A percentile compares a stretch with the other conserved stretches of the same genome.
phyloP scores from a whole-genome alignment of 1,140 invertebrate species.

The Batillaria attramentaria region DNA sequence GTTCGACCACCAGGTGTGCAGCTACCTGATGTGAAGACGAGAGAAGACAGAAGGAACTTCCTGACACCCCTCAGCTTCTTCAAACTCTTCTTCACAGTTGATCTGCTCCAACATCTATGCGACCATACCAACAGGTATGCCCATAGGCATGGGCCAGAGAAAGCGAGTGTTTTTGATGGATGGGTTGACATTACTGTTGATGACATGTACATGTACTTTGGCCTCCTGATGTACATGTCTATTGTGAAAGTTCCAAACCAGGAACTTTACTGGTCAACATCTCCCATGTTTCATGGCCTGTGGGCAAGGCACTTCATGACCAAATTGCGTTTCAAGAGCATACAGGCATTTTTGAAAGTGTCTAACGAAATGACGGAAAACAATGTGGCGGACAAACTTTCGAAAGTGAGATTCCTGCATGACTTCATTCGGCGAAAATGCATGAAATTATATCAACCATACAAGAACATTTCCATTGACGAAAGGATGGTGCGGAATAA shows the following conservation, averaged over 20 bases:
- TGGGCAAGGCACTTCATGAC: conserved; percentile 1
- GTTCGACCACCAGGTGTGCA: background rate
- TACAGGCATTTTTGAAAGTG: conserved; percentile 9
- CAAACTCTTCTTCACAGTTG: background rate
- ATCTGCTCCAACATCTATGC: background rate
- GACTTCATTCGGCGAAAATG: conserved; percentile 2
- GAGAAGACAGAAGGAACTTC: background rate
- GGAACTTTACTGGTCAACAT: conserved; percentile 1
- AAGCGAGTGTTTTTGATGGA: background rate
- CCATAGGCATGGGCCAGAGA: background rate
- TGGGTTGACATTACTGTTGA: background rate
- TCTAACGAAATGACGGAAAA: background rate
- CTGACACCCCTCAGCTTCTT: background rate
- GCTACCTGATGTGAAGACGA: background rate
- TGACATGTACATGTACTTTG: background rate
- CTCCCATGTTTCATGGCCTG: background rate
- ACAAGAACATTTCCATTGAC: background rate
- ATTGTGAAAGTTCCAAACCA: background rate
- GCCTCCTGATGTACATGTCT: background rate
- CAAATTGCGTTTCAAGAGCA: background rate
- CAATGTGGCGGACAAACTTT: background rate
- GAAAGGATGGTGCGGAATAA: conserved; percentile 12
- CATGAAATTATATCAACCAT: conserved; percentile 17
- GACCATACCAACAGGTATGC: background rate
- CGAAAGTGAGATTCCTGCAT: background rate